Conservation (phyloP, 2,113 vertebrate genomes). For the Ptilorrhoa leucosticta region DNA sequence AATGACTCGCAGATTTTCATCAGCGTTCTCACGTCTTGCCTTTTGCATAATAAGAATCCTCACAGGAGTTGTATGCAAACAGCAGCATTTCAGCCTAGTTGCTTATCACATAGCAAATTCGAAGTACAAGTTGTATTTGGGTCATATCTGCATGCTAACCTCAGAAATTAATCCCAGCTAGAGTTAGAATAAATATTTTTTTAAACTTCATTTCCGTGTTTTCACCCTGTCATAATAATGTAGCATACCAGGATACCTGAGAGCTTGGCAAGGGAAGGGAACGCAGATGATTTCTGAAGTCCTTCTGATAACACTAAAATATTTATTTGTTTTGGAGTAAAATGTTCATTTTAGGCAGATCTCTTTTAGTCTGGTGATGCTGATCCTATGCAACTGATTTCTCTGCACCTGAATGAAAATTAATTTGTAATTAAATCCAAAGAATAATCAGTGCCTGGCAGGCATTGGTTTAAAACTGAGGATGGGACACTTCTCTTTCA, state of each 20-base stretch:
- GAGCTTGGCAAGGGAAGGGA: neutral
- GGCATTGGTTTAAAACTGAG: neutral
- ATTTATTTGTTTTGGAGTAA: neutral
- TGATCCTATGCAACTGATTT: neutral
- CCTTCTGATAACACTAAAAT: neutral
- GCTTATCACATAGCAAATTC: neutral
- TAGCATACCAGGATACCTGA: rapidly evolving
- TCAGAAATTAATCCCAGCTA: neutral
- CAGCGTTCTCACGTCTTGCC: constrained; percentile 17
- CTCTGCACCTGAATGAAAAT: neutral
- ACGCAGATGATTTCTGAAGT: neutral
- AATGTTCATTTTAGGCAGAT: neutral
- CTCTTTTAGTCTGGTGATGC: neutral
- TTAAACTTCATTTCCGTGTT: neutral
- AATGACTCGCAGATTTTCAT: constrained; percentile 50
- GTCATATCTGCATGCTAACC: neutral
- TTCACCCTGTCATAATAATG: neutral
- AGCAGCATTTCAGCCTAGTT: neutral
- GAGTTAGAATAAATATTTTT: neutral
- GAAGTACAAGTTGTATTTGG: neutral
- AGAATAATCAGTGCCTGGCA: neutral
- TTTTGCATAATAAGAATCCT: constrained; percentile 34
- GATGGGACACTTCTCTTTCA: neutral
- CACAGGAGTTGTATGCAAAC: constrained; percentile 17
- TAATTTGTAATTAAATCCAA: neutral